Evolutionary conservation across 1,140 invertebrate genomes (phyloP).

Genomic region (Anastatus disparis): DNA sequence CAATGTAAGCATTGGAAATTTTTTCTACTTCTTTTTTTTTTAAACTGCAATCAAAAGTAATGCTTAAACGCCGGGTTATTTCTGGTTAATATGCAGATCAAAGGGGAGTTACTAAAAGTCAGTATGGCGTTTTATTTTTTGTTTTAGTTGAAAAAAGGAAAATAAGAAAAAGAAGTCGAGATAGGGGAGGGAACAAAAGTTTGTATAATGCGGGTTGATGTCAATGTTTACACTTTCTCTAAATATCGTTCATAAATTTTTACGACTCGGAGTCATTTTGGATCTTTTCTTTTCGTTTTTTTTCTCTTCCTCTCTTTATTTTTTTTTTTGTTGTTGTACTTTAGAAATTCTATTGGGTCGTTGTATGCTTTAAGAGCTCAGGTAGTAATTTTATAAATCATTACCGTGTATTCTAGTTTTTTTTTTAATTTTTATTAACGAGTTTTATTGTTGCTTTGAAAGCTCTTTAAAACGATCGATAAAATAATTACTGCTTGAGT

Average conservation of each 20-base stretch:
- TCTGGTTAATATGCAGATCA: neutral
- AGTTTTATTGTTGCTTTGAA: neutral
- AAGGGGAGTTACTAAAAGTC: neutral
- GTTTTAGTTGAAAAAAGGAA: too few species aligned
- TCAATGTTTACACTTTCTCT: constrained; percentile 35
- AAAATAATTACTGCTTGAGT: constrained; percentile 11
- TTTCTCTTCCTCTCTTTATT: too few species aligned
- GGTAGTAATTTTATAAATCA: constrained; percentile 21
- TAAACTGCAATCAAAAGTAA: neutral
- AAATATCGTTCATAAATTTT: constrained; percentile 35
- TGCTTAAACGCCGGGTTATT: neutral
- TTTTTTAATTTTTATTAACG: neutral
- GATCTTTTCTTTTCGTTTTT: too few species aligned
- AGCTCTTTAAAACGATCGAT: neutral
- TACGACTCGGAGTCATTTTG: constrained; percentile 2
- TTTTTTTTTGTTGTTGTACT: too few species aligned
- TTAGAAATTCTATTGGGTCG: neutral
- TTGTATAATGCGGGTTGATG: neutral
- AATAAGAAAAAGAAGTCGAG: neutral
- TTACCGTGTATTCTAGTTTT: neutral
- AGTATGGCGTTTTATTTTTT: too few species aligned
- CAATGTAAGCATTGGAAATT: constrained; percentile 3
- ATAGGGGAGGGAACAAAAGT: neutral
- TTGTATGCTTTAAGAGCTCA: neutral
- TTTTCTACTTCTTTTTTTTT: neutral